Evolutionary conservation across 2,113 vertebrate species (phyloP).

Genomic region (Balaeniceps rex): DNA sequence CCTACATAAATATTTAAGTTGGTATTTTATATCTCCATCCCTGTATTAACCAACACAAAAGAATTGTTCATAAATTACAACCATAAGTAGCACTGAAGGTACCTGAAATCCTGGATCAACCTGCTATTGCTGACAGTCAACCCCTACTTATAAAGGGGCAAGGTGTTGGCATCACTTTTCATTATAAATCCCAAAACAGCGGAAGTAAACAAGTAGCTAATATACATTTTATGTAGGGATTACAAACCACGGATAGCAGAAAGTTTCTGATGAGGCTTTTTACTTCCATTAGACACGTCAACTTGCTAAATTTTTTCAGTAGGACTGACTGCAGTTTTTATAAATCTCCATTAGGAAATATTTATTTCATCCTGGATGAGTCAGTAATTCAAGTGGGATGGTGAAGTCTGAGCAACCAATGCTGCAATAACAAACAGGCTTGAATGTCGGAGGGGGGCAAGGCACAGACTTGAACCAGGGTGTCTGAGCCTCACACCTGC

Average conservation of each 20-base stretch:
- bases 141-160: background rate
- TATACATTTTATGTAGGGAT: background rate
- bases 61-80: background rate
- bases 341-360: background rate
- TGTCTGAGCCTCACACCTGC: background rate
- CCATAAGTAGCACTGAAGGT: background rate
- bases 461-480: background rate
- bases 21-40: background rate
- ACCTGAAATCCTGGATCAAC: background rate
- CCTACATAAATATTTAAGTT: slow-evolving; percentile 50
- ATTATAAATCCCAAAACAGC: background rate
- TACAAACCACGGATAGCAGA: background rate
- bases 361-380: background rate
- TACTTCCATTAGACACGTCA: background rate
- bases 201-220: background rate
- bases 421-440: background rate
- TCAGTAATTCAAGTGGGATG: background rate
- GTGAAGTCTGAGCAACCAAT: background rate
- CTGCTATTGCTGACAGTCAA: background rate
- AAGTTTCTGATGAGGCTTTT: background rate
- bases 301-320: background rate
- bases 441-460: background rate
- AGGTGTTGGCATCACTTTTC: background rate
- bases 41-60: slow-evolving; percentile 1
- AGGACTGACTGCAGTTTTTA: background rate